These are phyloP conservation scores for Pteromalus puparum DNA, from an alignment of 1,140 invertebrate species.

Conservation along the genomic window DNA sequence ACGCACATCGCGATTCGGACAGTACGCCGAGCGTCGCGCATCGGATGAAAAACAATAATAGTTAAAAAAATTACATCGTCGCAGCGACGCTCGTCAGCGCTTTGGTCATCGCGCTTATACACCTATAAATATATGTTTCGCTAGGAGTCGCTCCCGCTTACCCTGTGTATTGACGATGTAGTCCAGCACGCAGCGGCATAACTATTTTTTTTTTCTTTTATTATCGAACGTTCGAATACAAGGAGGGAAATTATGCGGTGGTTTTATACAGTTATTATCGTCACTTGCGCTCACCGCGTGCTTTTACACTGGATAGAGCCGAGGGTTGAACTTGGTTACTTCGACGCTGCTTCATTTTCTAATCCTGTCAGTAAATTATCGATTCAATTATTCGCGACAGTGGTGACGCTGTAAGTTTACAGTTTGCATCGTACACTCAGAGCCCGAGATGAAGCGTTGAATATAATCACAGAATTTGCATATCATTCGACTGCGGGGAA, in stretches of 20 bases:
- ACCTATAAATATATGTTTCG: slow-evolving; percentile 25
- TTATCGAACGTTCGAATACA: slow-evolving; percentile 15
- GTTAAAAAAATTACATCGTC: not conserved
- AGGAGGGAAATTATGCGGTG: not conserved
- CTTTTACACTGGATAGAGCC: slow-evolving; percentile 2
- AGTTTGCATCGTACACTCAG: not conserved
- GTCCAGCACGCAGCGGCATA: not conserved
- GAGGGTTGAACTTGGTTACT: not conserved
- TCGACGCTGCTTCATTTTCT: not conserved
- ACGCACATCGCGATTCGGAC: not conserved
- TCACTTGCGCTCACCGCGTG: not conserved
- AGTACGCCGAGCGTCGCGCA: not conserved
- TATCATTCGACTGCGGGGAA: too few species aligned
- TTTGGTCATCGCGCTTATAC: slow-evolving; percentile 3
- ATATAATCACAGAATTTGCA: too few species aligned
- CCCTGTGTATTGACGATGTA: not conserved
- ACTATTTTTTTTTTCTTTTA: not conserved
- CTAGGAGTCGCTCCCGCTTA: slow-evolving; percentile 2
- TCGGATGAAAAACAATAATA: not conserved
- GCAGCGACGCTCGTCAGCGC: not conserved
- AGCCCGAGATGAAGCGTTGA: too few species aligned
- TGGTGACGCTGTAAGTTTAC: too few species aligned
- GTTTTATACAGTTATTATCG: slow-evolving; percentile 23
- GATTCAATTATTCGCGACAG: too few species aligned
- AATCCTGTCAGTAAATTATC: not conserved